Base-by-base conservation (phyloP, 1,140 invertebrate genomes). In the Tigriopus japonicus region DNA sequence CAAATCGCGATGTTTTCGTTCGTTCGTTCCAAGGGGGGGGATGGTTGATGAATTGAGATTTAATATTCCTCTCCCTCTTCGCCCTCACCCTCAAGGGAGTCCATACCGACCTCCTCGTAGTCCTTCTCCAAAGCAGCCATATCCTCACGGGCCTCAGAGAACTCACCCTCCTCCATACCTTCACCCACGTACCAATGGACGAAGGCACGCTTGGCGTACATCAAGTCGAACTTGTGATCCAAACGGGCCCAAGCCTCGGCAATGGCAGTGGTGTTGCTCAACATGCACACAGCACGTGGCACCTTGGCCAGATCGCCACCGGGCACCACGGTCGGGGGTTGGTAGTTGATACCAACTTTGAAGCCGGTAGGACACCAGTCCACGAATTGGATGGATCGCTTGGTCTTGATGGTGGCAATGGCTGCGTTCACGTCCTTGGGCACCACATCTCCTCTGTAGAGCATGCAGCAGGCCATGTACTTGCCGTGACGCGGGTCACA, bases 81-180 rank as follows among this genome's bases (percentile, higher is more conserved):
- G 35, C 66, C 67, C 56, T 71, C 68, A 51, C 68, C 71, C 61
- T 69, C 70, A 56, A 69, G 68, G n/a, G 71, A 70, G 74, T 85
- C 80, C 74, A 82, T 78, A 65, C 78, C 80, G 53, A 82, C 80
- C 69, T 82, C 80, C 68, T 80, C 79, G 65, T 81, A 81, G 66
- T 80, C 79, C 66, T 80, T 80, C 69, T 80, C 78, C 6, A 78
- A 70, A 61, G 76, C 79, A 42, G 80, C 80, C 64, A 83, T 69
- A 71, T 87, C 82, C 67, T 87, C 84, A 28, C 81, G 69, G 12
- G 85, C 84, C 65, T 82, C 80, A 3, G 75, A 75, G 68, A 86
- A 86, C 72, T 87, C 85, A 49, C 82, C 82, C 71, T 86, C 83
- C 70, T 87, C 84, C 83, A 87, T 86, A 69, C 85, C 84, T 75